Base-by-base conservation (phyloP, 2,797 vertebrate species). In the Pampus argenteus region DNA sequence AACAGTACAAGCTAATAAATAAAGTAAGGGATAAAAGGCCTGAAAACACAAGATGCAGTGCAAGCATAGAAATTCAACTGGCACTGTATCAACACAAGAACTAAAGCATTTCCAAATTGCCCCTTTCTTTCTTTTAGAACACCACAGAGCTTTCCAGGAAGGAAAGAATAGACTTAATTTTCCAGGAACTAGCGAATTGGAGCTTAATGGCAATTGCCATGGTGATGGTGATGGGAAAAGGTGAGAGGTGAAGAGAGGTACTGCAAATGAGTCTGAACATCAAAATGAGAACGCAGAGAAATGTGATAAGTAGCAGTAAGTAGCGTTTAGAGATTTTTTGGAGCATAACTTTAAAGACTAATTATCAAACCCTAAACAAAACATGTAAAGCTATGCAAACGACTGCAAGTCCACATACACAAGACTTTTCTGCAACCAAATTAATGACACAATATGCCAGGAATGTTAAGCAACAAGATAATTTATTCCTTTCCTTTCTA, bases 1-100 rank as follows among this genome's bases (percentile, higher is more conserved):
- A 34, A 54, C 20, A 69, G 61, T 65, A 59, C 47, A 72, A 78
- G 47, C 66, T 74, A 65, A 76, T 42, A 59, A 52, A 6, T 54
- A 45, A 25, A 66, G 36, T 44, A 10, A 48, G 2, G 29, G 62
- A 51, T 25, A 28, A 76, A 50, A 71, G 18, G 58, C 48, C 54
- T 47, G 15, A 77, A 66, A 71, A 26, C 18, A 25, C 26, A 45
- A 13, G 34, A 70, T n/a, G 66, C 71, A 58, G 71, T 42, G 10
- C 45, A 74, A 34, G 78, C 57, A 83, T 36, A 77, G 67, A 77
- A 80, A 87, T 50, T 79, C 65, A 69, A 61, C 18, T 86, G 88
- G 88, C 80, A 6, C 44, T 14, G 52, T 18, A 62, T 71, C 79
- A 79, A 65, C 36, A 74, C 40, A 49, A 57, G 69, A 82, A 67